phyloP scores from a whole-genome alignment of 2,888 invertebrate species.

The Allophyes oxyacanthae region DNA sequence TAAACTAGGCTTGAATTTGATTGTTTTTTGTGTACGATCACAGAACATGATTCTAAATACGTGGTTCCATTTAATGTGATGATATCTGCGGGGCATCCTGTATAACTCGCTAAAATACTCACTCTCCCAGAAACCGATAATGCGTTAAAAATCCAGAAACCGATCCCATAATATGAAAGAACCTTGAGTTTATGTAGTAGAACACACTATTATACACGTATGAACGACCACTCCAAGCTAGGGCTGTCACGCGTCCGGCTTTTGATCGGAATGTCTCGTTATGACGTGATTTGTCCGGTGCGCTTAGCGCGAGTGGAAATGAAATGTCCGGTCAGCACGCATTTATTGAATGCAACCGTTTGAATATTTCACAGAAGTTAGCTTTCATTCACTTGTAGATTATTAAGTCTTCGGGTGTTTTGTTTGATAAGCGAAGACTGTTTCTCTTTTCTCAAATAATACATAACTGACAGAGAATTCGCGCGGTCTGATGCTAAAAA shows the following conservation, averaged over 20 bases:
- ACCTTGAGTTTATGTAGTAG: slow-evolving; percentile 22
- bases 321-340: slow-evolving; percentile 36
- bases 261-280: slow-evolving; percentile 1
- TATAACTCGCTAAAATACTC: not conserved
- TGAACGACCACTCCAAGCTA: slow-evolving; percentile 16
- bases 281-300: slow-evolving; percentile 25
- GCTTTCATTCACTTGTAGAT: too few relatives aligned
- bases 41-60: too few relatives aligned
- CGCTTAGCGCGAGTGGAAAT: slow-evolving; percentile 32
- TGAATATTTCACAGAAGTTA: slow-evolving; percentile 4
- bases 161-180: slow-evolving; percentile 20
- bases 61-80: too few relatives aligned
- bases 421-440: too few relatives aligned
- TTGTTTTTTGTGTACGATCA: too few relatives aligned
- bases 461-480: too few relatives aligned
- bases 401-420: too few relatives aligned
- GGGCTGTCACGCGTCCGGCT: slow-evolving; percentile 24
- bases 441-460: too few relatives aligned
- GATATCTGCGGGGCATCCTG: too few relatives aligned
- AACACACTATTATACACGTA: slow-evolving; percentile 33
- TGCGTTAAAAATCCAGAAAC: slow-evolving; percentile 12
- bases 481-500: too few relatives aligned
- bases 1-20: too few relatives aligned
- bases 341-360: slow-evolving; percentile 15
- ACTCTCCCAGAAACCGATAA: not conserved